Base-by-base conservation (phyloP, 1,140 invertebrate species). In the Apolygus lucorum region DNA sequence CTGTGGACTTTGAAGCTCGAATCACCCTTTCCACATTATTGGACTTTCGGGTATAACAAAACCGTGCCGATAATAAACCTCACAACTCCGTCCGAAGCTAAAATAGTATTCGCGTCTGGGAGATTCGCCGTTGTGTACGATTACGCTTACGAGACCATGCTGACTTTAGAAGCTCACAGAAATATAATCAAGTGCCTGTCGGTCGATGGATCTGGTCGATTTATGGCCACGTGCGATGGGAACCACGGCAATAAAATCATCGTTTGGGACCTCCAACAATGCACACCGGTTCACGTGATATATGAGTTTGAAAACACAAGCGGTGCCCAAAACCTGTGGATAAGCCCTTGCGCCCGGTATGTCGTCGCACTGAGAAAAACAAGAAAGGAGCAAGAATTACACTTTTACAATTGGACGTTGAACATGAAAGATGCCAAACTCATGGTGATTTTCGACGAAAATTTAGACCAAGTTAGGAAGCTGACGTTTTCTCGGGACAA, bases 61-160 rank as follows among this genome's bases (percentile, higher is more conserved):
- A 28, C n/a, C 2, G 64, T 34, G n/a, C 64, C 27, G 17, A 66
- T 66, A 34, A 17, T 29, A 13, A 66, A 66, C 34, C 26, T 66
- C n/a, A 66, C 64, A 1, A 66, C 64, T 66, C 28, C 64, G 24
- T 29, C 28, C 34, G 64, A 66, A 66, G 27, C 64, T 21, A 29
- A 29, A 24, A 1, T 66, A 24, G 28, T 42, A 1, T 66, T 66
- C 24, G 64, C 64, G 28, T 66, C 64, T 2, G 64, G 64, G n/a
- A 28, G 29, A n/a, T 66, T 66, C 26, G n/a, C 64, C 21, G 28
- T 66, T 34, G 13, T 66, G 64, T 66, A 29, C 29, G 29, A 66
- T 34, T 66, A 66, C 26, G 64, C 28, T 2, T 66, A 66, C 34
- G 64, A 66, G 28, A 66, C 64, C 8, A 66, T 66, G 64, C 26